Conservation (phyloP, 2,888 invertebrate species). For the Lepidocyrtinus sp. region DNA sequence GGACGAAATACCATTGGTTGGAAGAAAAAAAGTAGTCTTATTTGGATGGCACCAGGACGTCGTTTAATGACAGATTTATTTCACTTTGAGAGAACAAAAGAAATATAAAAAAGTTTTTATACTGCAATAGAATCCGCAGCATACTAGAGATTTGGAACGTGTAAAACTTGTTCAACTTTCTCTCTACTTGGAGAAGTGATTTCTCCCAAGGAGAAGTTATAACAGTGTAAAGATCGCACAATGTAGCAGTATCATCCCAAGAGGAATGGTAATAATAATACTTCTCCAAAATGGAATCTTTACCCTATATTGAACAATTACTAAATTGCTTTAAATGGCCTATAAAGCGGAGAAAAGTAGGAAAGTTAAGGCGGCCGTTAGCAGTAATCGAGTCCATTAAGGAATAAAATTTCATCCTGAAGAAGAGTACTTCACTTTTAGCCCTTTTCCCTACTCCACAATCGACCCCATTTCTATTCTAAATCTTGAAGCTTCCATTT, state of each 20-base stretch:
- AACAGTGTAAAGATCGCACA: neutral
- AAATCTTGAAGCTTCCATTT: conserved; percentile 31
- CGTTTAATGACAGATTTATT: neutral
- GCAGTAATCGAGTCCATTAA: conserved; percentile 45
- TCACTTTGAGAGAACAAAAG: neutral
- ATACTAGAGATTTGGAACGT: neutral
- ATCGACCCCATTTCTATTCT: conserved; percentile 37
- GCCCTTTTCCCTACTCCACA: neutral
- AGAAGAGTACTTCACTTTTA: conserved; percentile 21
- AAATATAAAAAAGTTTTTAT: neutral
- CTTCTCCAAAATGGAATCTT: conserved; percentile 31
- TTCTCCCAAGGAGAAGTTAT: neutral
- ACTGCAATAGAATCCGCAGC: neutral
- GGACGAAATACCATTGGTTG: too few relatives aligned
- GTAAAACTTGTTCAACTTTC: neutral
- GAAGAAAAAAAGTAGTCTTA: too few relatives aligned
- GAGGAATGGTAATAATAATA: neutral
- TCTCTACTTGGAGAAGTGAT: too few relatives aligned
- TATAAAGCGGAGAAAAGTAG: conserved; percentile 27
- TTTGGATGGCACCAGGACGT: neutral
- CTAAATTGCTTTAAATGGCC: conserved; percentile 38
- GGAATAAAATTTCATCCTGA: neutral
- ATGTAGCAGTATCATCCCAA: neutral
- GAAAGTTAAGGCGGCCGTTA: too few relatives aligned
- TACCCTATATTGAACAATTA: conserved; percentile 50